A percentile compares a stretch with the other conserved stretches of the same genome.
Conservation (phyloP, 2,113 vertebrate species). For the Scartelaos histophorus region DNA sequence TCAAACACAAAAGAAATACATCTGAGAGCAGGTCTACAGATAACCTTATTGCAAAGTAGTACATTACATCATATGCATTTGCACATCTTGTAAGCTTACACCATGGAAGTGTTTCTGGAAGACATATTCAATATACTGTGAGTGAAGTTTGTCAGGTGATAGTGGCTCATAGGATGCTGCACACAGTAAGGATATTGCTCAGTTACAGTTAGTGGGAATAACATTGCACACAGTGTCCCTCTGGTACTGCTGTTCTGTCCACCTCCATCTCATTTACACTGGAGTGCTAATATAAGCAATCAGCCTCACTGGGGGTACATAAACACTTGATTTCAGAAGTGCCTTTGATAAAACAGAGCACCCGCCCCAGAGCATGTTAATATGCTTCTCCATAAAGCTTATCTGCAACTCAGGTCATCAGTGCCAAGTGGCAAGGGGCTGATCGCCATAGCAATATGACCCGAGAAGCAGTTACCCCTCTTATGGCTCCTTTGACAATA, state of each 20-base stretch:
- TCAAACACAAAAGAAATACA: conserved; percentile 34
- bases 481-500: conserved; percentile 69
- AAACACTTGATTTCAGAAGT: conserved; percentile 72
- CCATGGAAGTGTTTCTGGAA: conserved; percentile 43
- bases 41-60: conserved; percentile 3
- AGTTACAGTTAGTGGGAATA: conserved; percentile 66
- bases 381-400: conserved; percentile 78
- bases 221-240: conserved; percentile 38
- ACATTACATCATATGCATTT: conserved; percentile 27
- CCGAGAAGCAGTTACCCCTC: conserved; percentile 66
- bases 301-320: conserved; percentile 71
- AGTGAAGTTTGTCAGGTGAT: conserved; percentile 25
- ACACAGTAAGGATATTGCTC: conserved; percentile 72
- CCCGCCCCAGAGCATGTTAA: conserved; percentile 74
- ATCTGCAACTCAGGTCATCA: conserved; percentile 75
- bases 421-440: conserved; percentile 75
- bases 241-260: conserved; percentile 55
- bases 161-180: conserved; percentile 55
- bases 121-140: conserved; percentile 55
- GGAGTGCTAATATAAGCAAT: conserved; percentile 58
- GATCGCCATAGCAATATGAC: conserved; percentile 77
- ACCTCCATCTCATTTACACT: conserved; percentile 62
- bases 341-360: conserved; percentile 72
- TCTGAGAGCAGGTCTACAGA: conserved; percentile 12
- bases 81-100: conserved; percentile 6